Evolutionary conservation across 2,797 vertebrate species (phyloP), one percentile per base, ranked within the genome.

Genomic region (Thaleichthys pacificus): DNA sequence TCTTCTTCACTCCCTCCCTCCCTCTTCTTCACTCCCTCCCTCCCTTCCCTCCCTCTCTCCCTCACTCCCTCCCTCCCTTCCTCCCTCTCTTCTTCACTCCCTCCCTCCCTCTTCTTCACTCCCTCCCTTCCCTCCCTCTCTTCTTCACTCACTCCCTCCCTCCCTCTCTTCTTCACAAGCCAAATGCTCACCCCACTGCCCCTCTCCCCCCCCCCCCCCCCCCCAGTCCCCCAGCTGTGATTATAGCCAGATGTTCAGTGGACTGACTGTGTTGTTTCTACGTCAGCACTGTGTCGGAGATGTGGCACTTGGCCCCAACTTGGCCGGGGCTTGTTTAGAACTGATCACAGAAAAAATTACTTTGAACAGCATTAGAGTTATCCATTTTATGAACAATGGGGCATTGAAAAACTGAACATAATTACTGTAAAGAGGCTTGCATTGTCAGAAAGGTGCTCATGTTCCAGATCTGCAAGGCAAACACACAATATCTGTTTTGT

Each of bases 231-330:
- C 12, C 47, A 68, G 49, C 66, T 69, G n/a, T 69, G 67, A 69
- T 69, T 69, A 54, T 58, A 69, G 67, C 67, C 67, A 69, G 67
- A 69, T 69, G 67, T 69, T 58, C 30, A 57, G 5, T 26, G 21
- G 47, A 67, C 66, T 67, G 65, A 19, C 11, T 67, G 6, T 7
- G 66, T 68, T 69, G 30, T 57, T 66, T 58, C 54, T 68, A 19
- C 28, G 19, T 69, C 19, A 69, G 54, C 54, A 35, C 51, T 57
- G 9, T 4, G 38, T 24, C 56, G 19, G 38, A 58, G 51, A 32
- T 57, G 24, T 38, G 67, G 67, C 47, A 12, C 49, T 68, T 68
- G 67, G 51, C n/a, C 67, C 30, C 14, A n/a, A 11, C 28, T 38
- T 58, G 67, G 28, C 51, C 22, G 0, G 3, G 24, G 47, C 38